Conservation (phyloP, 2,113 vertebrate species). For the Eptesicus fuscus region DNA sequence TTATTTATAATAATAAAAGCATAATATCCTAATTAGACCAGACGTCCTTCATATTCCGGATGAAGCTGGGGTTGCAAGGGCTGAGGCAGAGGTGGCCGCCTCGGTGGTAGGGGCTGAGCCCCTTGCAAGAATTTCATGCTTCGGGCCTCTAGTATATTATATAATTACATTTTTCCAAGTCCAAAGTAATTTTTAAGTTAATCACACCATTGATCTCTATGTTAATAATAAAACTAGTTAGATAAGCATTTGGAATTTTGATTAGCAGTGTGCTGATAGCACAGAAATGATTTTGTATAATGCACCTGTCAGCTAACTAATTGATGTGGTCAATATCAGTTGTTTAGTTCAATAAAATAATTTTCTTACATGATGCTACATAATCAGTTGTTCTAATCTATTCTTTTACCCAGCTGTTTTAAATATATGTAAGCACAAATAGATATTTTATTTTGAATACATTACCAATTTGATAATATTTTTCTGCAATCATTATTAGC, state of each 20-base stretch:
- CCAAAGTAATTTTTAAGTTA: not conserved
- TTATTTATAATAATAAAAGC: not conserved
- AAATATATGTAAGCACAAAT: not conserved
- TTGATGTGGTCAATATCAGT: not conserved
- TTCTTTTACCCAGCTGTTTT: not conserved
- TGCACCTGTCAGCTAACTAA: not conserved
- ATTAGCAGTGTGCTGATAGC: not conserved
- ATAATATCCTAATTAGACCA: too few relatives aligned
- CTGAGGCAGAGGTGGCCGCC: too few relatives aligned
- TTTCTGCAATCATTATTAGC: not conserved
- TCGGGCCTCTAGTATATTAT: not conserved
- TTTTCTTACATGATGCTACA: not conserved
- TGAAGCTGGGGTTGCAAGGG: too few relatives aligned
- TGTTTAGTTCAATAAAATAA: constrained; percentile 42
- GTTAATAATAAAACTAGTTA: not conserved
- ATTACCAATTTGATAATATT: not conserved
- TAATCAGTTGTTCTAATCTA: not conserved
- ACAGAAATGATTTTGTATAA: not conserved
- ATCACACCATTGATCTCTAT: not conserved
- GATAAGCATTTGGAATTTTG: not conserved
- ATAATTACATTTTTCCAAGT: not conserved
- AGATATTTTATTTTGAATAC: not conserved
- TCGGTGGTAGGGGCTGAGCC: too few relatives aligned
- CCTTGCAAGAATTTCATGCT: too few relatives aligned
- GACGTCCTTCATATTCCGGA: too few relatives aligned